phyloP scores from a whole-genome alignment of 2,888 invertebrate species.

The Sipha maydis region DNA sequence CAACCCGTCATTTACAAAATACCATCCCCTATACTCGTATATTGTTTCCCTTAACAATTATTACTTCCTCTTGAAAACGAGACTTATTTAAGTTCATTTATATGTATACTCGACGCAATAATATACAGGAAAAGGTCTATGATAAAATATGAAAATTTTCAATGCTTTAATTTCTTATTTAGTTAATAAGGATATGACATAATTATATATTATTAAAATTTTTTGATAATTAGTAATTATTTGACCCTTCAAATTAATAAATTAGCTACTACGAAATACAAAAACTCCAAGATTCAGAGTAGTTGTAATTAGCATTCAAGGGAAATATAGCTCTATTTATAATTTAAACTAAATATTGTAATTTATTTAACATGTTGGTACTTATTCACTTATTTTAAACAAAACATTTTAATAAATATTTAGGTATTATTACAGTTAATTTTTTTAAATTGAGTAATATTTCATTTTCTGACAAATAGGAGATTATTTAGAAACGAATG shows the following conservation, averaged over 20 bases:
- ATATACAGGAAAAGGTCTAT: neutral
- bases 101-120: neutral
- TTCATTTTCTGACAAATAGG: neutral
- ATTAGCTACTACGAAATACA: neutral
- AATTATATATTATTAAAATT: neutral
- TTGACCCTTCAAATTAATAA: neutral
- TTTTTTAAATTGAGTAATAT: neutral
- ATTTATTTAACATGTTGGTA: neutral
- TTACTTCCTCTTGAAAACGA: slow-evolving; percentile 2
- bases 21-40: neutral
- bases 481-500: neutral
- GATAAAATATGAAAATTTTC: neutral
- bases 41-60: slow-evolving; percentile 13
- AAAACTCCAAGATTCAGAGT: neutral
- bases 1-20: neutral
- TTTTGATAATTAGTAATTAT: slow-evolving; percentile 6
- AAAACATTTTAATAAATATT: neutral
- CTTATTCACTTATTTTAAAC: neutral
- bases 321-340: slow-evolving; percentile 11
- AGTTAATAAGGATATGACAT: neutral
- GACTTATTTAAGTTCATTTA: neutral
- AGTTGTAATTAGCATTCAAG: slow-evolving; percentile 25
- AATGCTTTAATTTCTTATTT: slow-evolving; percentile 11
- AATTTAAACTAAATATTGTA: slow-evolving; percentile 15
- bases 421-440: neutral